phyloP scores from a whole-genome alignment of 2,797 vertebrate genomes.

The Hozukius guyotensis region DNA sequence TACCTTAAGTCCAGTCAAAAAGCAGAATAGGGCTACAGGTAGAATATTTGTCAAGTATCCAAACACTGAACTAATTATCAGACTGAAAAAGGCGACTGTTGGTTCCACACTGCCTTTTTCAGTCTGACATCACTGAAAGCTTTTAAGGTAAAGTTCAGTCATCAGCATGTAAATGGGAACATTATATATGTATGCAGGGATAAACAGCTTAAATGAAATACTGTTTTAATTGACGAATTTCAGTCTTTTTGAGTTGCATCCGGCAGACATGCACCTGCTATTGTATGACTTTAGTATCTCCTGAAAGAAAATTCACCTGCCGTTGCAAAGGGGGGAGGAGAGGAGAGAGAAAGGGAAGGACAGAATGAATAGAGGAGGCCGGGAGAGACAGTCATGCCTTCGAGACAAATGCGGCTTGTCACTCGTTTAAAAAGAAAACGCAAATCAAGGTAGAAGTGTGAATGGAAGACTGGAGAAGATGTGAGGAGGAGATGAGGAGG shows the following conservation, averaged over 20 bases:
- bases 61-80: background rate
- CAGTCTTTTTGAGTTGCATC: slow-evolving; percentile 22
- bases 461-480: slow-evolving; percentile 56
- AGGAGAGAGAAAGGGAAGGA: background rate
- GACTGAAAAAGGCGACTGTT: no score
- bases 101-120: no score
- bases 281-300: slow-evolving; percentile 36
- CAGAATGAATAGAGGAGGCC: slow-evolving; percentile 28
- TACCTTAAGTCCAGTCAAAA: background rate
- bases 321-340: slow-evolving; percentile 2
- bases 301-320: slow-evolving; percentile 64
- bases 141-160: background rate
- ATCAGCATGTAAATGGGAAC: background rate
- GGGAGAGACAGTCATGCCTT: slow-evolving; percentile 50
- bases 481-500: slow-evolving; percentile 23
- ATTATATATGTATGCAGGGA: background rate
- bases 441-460: slow-evolving; percentile 56
- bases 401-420: slow-evolving; percentile 66
- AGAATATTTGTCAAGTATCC: background rate
- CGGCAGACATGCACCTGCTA: slow-evolving; percentile 66
- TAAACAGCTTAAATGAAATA: background rate
- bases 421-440: slow-evolving; percentile 63
- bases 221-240: background rate
- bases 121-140: background rate
- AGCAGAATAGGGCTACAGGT: background rate